phyloP scores from a whole-genome alignment of 2,113 vertebrate genomes.

The Notechis scutatus region DNA sequence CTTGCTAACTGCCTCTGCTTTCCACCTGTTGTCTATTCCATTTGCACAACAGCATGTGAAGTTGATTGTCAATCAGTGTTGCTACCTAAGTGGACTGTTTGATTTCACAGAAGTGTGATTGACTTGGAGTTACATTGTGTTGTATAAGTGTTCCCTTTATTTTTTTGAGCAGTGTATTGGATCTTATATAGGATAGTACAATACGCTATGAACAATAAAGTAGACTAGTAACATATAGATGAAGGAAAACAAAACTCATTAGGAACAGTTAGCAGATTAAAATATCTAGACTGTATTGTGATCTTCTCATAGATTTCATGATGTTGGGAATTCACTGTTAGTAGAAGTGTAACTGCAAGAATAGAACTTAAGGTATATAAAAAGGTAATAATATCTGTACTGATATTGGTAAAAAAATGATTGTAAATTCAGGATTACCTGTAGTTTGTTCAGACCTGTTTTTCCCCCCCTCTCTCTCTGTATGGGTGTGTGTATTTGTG shows the following conservation, averaged over 20 bases:
- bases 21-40: too few species aligned
- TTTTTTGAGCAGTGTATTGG: neutral
- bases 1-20: too few species aligned
- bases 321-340: neutral
- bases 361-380: neutral
- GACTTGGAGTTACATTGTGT: too few species aligned
- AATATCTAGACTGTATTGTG: neutral
- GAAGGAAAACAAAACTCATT: neutral
- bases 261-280: neutral
- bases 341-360: neutral
- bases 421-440: too few species aligned
- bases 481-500: neutral
- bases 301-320: neutral
- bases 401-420: neutral
- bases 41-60: too few species aligned
- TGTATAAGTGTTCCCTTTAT: too few species aligned
- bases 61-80: too few species aligned
- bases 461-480: too few species aligned
- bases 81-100: too few species aligned
- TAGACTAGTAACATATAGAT: neutral
- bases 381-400: neutral
- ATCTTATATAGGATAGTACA: neutral
- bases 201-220: neutral
- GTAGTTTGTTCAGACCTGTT: neutral
- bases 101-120: too few species aligned